Evolutionary conservation across 53 echinoderm and acorn worm species (phyloP), one percentile per base, ranked within the genome.

Genomic region (Patiria pectinifera): DNA sequence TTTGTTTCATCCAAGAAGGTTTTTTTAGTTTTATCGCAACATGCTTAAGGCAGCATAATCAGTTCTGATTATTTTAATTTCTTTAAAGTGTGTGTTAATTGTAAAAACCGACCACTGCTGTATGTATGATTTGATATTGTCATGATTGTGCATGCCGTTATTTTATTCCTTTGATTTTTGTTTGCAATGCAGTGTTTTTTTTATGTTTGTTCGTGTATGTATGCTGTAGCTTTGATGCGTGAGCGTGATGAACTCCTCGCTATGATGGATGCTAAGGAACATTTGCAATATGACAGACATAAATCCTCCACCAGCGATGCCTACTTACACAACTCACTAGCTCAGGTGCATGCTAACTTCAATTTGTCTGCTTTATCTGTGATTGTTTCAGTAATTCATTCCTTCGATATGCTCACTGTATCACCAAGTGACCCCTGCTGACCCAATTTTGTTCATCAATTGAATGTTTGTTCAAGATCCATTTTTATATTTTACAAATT

Each of bases 241-340:
- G 95, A 99, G 84, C 86, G 96, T 60, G 97, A 96, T 95, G 99
- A 99, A 87, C 94, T 99, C 59, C 48, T 99, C 3, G 97, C 99
- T 18, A 93, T 93, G 92, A 96, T 99, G 97, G 97, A 99, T 96
- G 97, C 92, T 49, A 97, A 96, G 59, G 99, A 99, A 82, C 93
- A 95, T 12, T 87, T 99, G 61, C 91, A 87, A 26, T 99, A 99
- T 91, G 97, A 99, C 23, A 87, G 86, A 46, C 95, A 99, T 91
- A 93, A 92, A 83, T 94, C 97, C 0, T 66, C 93, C 2, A 94
- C 94, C 60, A 92, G 94, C 86, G 93, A 93, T 59, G 91, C 89
- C 13, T 94, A 89, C 59, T 25, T 93, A 4, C 85, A 94, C 53
- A 92, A 97, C 78, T 93, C 94, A 48, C 62, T 93, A 6, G 85